A percentile compares a stretch with the other conserved stretches of the same genome.
These are phyloP conservation scores for Bagarius yarrelli DNA, from an alignment of 2,113 vertebrate genomes.

Conservation along the genomic window DNA sequence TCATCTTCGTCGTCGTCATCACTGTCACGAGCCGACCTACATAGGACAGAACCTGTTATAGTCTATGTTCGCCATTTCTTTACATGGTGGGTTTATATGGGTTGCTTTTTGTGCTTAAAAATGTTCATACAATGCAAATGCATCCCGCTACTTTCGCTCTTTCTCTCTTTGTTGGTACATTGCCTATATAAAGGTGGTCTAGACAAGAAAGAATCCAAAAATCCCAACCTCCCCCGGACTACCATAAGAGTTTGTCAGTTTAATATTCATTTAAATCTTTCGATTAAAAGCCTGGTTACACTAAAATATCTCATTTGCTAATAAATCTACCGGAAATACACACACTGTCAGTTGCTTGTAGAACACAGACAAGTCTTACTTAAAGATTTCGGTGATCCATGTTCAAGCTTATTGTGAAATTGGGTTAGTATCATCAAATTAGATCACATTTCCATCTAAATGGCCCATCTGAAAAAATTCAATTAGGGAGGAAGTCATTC, in stretches of 20 bases:
- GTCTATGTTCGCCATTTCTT: not conserved
- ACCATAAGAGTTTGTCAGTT: constrained; percentile 3
- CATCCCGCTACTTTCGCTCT: not conserved
- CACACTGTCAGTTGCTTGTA: not conserved
- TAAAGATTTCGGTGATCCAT: constrained; percentile 9
- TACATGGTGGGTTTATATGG: no score
- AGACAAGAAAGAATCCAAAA: constrained; percentile 14
- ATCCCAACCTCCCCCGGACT: not conserved
- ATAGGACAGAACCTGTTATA: not conserved
- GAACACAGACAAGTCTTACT: constrained; percentile 8
- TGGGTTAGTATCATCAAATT: constrained; percentile 46
- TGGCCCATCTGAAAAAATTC: constrained; percentile 43
- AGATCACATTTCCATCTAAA: constrained; percentile 53
- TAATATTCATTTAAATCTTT: not conserved
- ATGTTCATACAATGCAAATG: not conserved
- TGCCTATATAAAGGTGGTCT: not conserved
- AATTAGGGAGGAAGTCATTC: constrained; percentile 35
- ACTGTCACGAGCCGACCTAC: constrained; percentile 86
- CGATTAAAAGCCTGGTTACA: constrained; percentile 4
- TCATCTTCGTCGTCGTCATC: constrained; percentile 91
- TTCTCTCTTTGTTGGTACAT: not conserved
- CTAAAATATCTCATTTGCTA: constrained; percentile 21
- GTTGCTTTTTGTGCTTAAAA: no score
- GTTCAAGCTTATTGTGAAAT: constrained; percentile 24
- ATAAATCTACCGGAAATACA: constrained; percentile 25